phyloP scores from a whole-genome alignment of 2,113 vertebrate genomes.

The Strigops habroptila region DNA sequence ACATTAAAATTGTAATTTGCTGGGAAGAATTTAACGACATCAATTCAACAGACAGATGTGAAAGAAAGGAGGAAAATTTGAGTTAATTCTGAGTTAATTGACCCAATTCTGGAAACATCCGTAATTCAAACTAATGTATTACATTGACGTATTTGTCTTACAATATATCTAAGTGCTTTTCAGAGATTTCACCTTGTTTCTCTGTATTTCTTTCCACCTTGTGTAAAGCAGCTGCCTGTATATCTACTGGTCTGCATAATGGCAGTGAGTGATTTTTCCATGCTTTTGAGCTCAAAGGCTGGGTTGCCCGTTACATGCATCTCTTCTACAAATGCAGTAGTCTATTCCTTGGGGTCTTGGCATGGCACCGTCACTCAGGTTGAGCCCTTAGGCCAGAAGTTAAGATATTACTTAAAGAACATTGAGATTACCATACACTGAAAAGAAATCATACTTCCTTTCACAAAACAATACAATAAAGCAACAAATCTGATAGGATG shows the following conservation, averaged over 20 bases:
- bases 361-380: background rate
- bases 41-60: background rate
- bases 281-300: background rate
- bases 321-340: background rate
- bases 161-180: background rate
- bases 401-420: background rate
- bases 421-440: background rate
- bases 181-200: background rate
- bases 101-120: background rate
- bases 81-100: constrained; percentile 19
- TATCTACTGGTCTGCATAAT: background rate
- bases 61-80: background rate
- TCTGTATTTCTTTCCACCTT: background rate
- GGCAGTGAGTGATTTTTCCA: background rate
- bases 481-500: background rate
- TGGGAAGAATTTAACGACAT: background rate
- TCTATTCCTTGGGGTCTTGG: background rate
- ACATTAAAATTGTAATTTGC: background rate
- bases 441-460: background rate
- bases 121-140: background rate
- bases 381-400: background rate
- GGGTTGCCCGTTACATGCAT: background rate
- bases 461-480: background rate
- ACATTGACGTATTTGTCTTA: background rate
- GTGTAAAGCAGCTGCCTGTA: background rate